Conservation (phyloP, 2,888 invertebrate genomes). For the Monoplex corrugatus region DNA sequence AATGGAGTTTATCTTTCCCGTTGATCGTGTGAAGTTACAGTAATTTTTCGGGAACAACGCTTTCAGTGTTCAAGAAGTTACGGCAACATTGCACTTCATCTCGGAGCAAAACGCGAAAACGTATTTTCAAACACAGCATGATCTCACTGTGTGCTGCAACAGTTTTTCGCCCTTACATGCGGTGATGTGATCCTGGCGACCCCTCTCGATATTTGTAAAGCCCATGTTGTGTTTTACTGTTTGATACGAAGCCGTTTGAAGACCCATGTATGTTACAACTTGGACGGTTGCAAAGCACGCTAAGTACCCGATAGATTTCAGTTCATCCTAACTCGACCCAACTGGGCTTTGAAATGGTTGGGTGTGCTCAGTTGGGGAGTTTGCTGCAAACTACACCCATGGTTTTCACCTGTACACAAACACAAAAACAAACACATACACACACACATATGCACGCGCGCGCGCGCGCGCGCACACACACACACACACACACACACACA, state of each 20-base stretch:
- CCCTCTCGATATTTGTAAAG: too few relatives aligned
- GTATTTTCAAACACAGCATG: not conserved
- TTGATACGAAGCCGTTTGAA: too few relatives aligned
- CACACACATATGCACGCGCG: not conserved
- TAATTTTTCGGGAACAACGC: not conserved
- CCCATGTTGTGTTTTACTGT: too few relatives aligned
- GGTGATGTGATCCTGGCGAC: not conserved
- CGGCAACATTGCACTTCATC: not conserved
- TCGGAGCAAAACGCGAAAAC: not conserved
- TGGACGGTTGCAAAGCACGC: too few relatives aligned
- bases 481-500: slow-evolving; percentile 17
- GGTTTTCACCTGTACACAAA: not conserved
- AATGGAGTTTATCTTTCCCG: not conserved
- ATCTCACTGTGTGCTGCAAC: not conserved
- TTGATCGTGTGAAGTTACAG: not conserved
- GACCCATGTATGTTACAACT: too few relatives aligned
- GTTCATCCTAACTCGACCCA: too few relatives aligned
- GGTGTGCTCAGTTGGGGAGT: too few relatives aligned
- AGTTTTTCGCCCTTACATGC: not conserved
- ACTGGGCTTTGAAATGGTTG: too few relatives aligned
- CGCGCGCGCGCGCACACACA: not conserved
- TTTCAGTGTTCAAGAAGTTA: not conserved
- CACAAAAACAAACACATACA: not conserved
- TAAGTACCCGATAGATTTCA: too few relatives aligned
- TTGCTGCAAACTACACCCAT: too few relatives aligned